Evolutionary conservation across 1,140 invertebrate genomes (phyloP).

Genomic region (Dendroctonus ponderosae): DNA sequence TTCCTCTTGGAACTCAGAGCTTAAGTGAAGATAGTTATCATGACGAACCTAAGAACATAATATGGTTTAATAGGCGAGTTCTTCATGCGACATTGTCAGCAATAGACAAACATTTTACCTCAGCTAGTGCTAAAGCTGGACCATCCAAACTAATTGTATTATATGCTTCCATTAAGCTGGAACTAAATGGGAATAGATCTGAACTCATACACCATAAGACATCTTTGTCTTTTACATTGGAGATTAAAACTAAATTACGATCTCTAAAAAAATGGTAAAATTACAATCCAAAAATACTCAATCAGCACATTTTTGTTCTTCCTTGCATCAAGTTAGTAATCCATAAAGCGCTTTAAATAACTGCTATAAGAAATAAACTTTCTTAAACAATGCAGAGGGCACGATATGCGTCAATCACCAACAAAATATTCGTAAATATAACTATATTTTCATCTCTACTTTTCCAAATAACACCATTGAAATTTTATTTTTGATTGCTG

Average conservation of each 20-base stretch:
- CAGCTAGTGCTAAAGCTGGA: slow-evolving; percentile 77
- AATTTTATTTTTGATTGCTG: too few relatives aligned
- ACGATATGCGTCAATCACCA: too few relatives aligned
- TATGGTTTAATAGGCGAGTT: not conserved
- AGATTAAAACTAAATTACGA: slow-evolving; percentile 65
- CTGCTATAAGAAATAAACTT: too few relatives aligned
- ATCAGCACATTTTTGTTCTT: too few relatives aligned
- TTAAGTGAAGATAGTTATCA: slow-evolving; percentile 12
- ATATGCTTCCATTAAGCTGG: slow-evolving; percentile 70
- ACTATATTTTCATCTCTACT: too few relatives aligned
- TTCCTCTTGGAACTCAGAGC: slow-evolving; percentile 23
- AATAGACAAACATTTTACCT: slow-evolving; percentile 52
- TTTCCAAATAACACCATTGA: too few relatives aligned
- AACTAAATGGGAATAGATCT: slow-evolving; percentile 65
- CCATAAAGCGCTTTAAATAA: too few relatives aligned
- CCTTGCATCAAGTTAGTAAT: too few relatives aligned
- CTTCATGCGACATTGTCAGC: not conserved
- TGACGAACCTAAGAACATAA: slow-evolving; percentile 26
- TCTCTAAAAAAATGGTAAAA: slow-evolving; percentile 31
- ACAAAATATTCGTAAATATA: too few relatives aligned
- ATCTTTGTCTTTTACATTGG: slow-evolving; percentile 63
- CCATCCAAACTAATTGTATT: slow-evolving; percentile 77
- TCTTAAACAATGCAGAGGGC: too few relatives aligned
- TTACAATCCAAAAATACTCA: not conserved
- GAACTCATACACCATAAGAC: slow-evolving; percentile 73